Evolutionary conservation across 1,140 invertebrate genomes (phyloP).

Genomic region (Pseudobourletiella spinata): DNA sequence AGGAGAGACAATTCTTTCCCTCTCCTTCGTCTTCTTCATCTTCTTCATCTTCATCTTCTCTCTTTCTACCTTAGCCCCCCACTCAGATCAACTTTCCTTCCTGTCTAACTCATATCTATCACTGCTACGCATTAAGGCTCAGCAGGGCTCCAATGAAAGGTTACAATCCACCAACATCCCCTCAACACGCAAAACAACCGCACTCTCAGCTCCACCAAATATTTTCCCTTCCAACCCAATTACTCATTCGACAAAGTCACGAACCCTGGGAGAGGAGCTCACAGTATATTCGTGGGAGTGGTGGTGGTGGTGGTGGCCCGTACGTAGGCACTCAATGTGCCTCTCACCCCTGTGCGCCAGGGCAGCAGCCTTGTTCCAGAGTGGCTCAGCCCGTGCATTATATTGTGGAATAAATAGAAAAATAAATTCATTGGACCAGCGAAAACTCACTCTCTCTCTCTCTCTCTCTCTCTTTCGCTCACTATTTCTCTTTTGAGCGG

Average conservation of each 20-base stretch:
- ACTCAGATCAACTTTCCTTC: constrained; percentile 27
- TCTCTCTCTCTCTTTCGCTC: too few relatives aligned
- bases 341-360: too few relatives aligned
- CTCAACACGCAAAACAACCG: constrained; percentile 22
- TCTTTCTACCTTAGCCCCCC: constrained; percentile 1
- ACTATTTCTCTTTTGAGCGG: too few relatives aligned
- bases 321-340: too few relatives aligned
- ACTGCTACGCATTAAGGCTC: constrained; percentile 22
- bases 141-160: constrained; percentile 14
- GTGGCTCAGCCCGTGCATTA: too few relatives aligned
- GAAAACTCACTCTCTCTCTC: too few relatives aligned
- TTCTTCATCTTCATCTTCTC: neutral
- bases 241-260: constrained; percentile 32
- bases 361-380: too few relatives aligned
- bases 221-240: constrained; percentile 24
- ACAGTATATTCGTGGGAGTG: too few relatives aligned
- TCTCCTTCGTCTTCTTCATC: neutral
- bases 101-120: constrained; percentile 30
- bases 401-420: too few relatives aligned
- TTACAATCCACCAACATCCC: neutral
- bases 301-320: too few relatives aligned
- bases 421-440: too few relatives aligned
- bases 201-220: constrained; percentile 18
- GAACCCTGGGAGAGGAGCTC: too few relatives aligned
- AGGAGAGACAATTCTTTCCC: constrained; percentile 16